Conservation (phyloP, 1,140 invertebrate genomes). For the Phthorimaea operculella region DNA sequence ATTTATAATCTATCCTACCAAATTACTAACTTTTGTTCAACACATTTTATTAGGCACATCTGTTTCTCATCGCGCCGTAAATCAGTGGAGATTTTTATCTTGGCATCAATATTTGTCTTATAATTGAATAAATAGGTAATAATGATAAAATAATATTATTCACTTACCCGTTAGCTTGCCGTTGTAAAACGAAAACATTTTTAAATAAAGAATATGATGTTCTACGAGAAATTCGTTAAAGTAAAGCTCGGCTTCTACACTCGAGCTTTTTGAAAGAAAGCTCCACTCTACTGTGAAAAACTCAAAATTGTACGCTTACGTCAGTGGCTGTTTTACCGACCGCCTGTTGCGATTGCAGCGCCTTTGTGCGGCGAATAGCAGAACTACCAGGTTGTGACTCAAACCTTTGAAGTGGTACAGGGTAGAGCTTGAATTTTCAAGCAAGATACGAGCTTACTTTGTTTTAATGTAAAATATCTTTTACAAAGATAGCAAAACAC, state of each 20-base stretch:
- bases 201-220: too few species aligned
- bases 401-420: too few species aligned
- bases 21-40: not conserved
- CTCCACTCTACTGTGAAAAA: not conserved
- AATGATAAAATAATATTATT: not conserved
- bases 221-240: too few species aligned
- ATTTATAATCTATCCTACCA: too few species aligned
- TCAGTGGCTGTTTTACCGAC: not conserved
- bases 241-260: constrained; percentile 11
- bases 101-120: not conserved
- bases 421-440: too few species aligned
- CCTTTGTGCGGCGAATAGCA: too few species aligned
- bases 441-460: too few species aligned
- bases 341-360: too few species aligned
- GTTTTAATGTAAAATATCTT: too few species aligned
- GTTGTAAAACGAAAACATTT: too few species aligned
- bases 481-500: too few species aligned
- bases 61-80: not conserved
- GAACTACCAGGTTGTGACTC: too few species aligned
- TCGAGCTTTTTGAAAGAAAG: not conserved
- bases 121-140: not conserved
- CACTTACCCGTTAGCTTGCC: not conserved
- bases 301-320: not conserved
- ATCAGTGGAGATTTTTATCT: not conserved
- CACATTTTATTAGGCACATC: not conserved